A percentile compares a stretch with the other conserved stretches of the same genome.
These are phyloP conservation scores for Prunella strophiata DNA, from an alignment of 2,797 vertebrate genomes.

Conservation along the genomic window DNA sequence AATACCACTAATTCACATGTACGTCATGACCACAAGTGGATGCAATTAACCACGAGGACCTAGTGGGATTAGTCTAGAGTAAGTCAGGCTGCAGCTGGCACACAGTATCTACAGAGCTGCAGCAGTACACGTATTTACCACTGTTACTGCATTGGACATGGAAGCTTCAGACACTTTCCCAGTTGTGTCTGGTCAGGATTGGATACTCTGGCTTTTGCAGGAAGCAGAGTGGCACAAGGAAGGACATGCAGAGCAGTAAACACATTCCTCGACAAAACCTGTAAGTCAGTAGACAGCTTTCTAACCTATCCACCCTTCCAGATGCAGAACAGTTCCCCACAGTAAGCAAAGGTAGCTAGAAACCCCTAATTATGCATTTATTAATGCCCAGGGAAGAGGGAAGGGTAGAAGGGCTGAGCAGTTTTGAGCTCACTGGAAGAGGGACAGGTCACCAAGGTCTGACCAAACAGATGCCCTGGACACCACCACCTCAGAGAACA, in stretches of 20 bases:
- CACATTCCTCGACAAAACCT: background rate
- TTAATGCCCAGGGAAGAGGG: background rate
- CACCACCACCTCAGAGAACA: background rate
- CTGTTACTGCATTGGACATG: background rate
- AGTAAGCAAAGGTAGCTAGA: background rate
- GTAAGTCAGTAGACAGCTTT: background rate
- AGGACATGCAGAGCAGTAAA: background rate
- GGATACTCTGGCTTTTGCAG: background rate
- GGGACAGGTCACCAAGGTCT: background rate
- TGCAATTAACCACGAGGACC: background rate
- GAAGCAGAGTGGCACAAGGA: background rate
- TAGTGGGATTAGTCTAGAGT: background rate
- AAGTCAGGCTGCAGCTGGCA: background rate
- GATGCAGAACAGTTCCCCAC: background rate
- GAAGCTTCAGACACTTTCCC: background rate
- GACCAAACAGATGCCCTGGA: background rate
- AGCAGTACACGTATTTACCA: background rate
- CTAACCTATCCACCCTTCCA: background rate
- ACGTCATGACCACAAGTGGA: background rate
- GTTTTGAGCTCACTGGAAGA: background rate
- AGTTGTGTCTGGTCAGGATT: background rate
- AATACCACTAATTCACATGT: background rate
- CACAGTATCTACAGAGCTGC: background rate
- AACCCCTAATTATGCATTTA: background rate
- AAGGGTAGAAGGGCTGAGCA: background rate